phyloP scores from a whole-genome alignment of 2,888 invertebrate genomes.

The Phymatocera aterrima region DNA sequence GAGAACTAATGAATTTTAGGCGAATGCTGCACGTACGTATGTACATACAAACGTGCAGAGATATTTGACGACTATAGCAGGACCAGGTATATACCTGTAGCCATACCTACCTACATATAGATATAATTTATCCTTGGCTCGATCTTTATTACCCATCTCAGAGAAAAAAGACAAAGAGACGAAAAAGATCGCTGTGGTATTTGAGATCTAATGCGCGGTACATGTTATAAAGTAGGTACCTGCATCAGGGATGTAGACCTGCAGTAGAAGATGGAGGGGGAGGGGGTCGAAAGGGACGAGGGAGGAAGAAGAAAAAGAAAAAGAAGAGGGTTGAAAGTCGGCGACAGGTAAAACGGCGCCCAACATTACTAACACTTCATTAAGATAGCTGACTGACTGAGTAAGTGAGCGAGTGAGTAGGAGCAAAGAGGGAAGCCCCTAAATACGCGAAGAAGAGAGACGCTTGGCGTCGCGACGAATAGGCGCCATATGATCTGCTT shows the following conservation, averaged over 20 bases:
- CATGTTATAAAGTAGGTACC: constrained; percentile 7
- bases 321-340: constrained; percentile 31
- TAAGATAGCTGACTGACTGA: constrained; percentile 58
- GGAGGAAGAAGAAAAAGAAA: constrained; percentile 38
- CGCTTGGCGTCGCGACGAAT: too few relatives aligned
- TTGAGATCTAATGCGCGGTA: constrained; percentile 25
- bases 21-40: too few relatives aligned
- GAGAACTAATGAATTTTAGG: too few relatives aligned
- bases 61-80: too few relatives aligned
- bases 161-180: too few relatives aligned
- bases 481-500: too few relatives aligned
- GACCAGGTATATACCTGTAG: too few relatives aligned
- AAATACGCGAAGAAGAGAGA: background rate
- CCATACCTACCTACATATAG: too few relatives aligned
- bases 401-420: background rate
- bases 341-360: constrained; percentile 45
- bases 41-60: too few relatives aligned
- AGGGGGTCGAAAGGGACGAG: background rate
- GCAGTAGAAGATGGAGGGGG: background rate
- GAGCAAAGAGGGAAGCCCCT: background rate
- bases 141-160: too few relatives aligned
- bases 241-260: background rate
- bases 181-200: background rate
- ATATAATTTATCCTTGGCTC: too few relatives aligned
- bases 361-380: constrained; percentile 60